phyloP scores from a whole-genome alignment of 2,113 vertebrate species.

The Oplegnathus fasciatus region DNA sequence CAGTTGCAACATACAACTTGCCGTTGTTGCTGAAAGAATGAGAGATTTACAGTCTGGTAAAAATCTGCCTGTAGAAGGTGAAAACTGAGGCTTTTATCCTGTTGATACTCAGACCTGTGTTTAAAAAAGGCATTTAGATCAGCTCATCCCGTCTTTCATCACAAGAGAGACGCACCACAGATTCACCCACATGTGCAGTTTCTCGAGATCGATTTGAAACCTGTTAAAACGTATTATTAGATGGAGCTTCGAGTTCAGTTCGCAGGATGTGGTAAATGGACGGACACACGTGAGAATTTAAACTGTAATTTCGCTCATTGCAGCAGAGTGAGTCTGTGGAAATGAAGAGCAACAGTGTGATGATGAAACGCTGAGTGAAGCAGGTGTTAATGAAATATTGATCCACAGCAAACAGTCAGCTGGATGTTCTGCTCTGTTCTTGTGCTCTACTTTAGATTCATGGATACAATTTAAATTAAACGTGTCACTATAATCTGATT shows the following conservation, averaged over 20 bases:
- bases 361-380: constrained; percentile 12
- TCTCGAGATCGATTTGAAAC: neutral
- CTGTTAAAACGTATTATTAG: neutral
- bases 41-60: neutral
- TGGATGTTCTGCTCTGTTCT: neutral
- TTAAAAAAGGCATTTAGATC: neutral
- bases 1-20: neutral
- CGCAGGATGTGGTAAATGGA: neutral
- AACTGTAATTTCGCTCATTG: constrained; percentile 12
- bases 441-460: neutral
- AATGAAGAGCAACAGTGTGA: constrained; percentile 7
- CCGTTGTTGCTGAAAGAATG: neutral
- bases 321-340: constrained; percentile 1
- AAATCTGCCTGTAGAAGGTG: neutral
- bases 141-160: neutral
- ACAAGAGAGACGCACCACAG: neutral
- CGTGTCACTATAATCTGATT: neutral
- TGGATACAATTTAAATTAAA: neutral
- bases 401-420: constrained; percentile 40
- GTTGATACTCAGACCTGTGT: neutral
- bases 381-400: constrained; percentile 74
- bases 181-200: neutral
- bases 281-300: too few species aligned
- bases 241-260: neutral
- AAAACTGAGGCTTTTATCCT: neutral